Evolutionary conservation across 2,797 vertebrate species (phyloP).

Genomic region (Limosa lapponica): DNA sequence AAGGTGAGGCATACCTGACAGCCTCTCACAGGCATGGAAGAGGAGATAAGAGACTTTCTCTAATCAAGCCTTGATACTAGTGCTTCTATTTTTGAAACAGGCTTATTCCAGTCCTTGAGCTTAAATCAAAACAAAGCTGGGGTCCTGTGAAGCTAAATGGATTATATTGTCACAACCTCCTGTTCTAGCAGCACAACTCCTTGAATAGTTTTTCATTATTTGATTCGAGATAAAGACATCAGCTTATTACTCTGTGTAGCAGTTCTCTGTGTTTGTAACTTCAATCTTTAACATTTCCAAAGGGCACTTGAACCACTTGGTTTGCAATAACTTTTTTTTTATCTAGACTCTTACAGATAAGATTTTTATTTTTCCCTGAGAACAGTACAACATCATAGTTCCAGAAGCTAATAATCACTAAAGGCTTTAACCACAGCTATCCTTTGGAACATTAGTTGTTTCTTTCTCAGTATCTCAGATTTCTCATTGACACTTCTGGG

Average conservation of each 20-base stretch:
- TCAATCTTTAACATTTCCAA: constrained; percentile 54
- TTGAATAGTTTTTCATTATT: constrained; percentile 52
- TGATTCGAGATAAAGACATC: constrained; percentile 33
- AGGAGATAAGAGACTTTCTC: constrained; percentile 11
- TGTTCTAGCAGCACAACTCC: constrained; percentile 11
- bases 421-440: neutral
- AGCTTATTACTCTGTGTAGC: constrained; percentile 30
- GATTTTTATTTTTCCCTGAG: constrained; percentile 33
- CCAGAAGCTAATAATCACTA: constrained; percentile 2
- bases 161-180: constrained; percentile 43
- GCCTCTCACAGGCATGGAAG: neutral
- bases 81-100: constrained; percentile 44
- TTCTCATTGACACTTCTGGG: constrained; percentile 24
- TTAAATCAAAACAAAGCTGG: constrained; percentile 58
- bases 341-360: constrained; percentile 20
- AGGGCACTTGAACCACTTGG: constrained; percentile 15
- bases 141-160: constrained; percentile 20
- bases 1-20: neutral
- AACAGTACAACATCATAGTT: neutral
- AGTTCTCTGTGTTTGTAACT: neutral
- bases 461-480: constrained; percentile 10
- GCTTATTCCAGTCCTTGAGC: constrained; percentile 23
- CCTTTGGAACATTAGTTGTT: neutral
- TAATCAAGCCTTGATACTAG: constrained; percentile 15
- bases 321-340: neutral